Evolutionary conservation across 1,140 invertebrate species (phyloP).

Genomic region (Plodia interpunctella): DNA sequence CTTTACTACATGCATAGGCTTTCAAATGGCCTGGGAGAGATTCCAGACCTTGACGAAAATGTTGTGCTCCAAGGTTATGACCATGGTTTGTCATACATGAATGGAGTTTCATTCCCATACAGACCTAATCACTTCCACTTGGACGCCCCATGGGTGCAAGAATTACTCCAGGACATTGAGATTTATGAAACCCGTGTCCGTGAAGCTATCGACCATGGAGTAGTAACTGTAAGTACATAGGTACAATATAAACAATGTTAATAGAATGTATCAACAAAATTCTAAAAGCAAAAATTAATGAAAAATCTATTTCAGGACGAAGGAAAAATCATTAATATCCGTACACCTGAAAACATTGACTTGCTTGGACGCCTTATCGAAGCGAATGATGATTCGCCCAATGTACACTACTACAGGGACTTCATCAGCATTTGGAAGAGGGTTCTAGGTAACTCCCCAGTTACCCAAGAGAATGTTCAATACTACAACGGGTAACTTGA

Average conservation of each 20-base stretch:
- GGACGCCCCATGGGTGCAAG: conserved; percentile 37
- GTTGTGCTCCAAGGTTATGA: conserved; percentile 80
- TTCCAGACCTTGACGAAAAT: conserved; percentile 78
- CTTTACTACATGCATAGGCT: conserved; percentile 84
- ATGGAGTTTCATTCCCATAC: conserved; percentile 81
- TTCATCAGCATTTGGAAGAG: conserved; percentile 77
- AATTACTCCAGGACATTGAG: conserved; percentile 72
- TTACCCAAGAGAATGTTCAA: conserved; percentile 16
- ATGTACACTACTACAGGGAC: conserved; percentile 81
- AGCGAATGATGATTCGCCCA: conserved; percentile 81
- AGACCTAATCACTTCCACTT: conserved; percentile 74
- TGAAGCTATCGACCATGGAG: conserved; percentile 80
- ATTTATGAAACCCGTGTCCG: conserved; percentile 80
- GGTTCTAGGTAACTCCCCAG: conserved; percentile 73
- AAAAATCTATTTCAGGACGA: not conserved
- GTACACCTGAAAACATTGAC: conserved; percentile 73
- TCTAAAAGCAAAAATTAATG: not conserved
- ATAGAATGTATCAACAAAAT: too few species aligned
- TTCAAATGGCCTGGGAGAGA: conserved; percentile 79
- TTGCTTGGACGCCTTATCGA: conserved; percentile 83
- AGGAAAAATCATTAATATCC: not conserved
- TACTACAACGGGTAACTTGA: conserved; percentile 32
- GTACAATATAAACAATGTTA: too few species aligned
- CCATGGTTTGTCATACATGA: conserved; percentile 80
- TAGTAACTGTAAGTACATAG: conserved; percentile 9